These are phyloP conservation scores for Pristionchus maxplancki DNA, from an alignment of 2,888 invertebrate species.

Conservation along the genomic window DNA sequence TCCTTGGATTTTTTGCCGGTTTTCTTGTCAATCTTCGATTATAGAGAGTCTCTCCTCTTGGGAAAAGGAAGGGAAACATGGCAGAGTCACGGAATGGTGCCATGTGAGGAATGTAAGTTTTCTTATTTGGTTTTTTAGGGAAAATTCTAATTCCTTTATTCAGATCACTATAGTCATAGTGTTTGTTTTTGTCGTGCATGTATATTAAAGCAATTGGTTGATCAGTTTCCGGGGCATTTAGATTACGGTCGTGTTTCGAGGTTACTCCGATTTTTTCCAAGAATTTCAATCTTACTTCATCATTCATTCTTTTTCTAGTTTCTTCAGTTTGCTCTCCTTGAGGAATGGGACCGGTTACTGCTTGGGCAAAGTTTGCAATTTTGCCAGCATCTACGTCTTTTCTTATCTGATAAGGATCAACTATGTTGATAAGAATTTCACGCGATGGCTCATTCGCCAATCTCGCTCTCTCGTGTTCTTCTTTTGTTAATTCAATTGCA, in stretches of 20 bases:
- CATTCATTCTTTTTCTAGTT: neutral
- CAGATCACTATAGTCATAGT: neutral
- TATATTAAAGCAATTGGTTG: neutral
- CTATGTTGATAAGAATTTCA: neutral
- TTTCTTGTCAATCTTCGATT: neutral
- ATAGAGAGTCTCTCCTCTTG: neutral
- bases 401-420: neutral
- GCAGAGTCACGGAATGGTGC: neutral
- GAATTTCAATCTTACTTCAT: neutral
- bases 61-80: neutral
- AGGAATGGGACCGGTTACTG: neutral
- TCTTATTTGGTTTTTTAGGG: neutral
- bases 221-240: neutral
- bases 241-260: neutral
- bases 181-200: neutral
- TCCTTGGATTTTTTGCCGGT: neutral
- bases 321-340: neutral
- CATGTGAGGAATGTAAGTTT: neutral
- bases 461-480: neutral
- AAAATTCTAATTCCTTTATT: neutral
- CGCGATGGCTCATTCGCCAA: neutral
- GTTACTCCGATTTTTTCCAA: neutral
- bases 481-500: neutral
- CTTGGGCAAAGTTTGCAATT: neutral
- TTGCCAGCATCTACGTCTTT: neutral